Evolutionary conservation across 2,113 vertebrate species (phyloP), one percentile per base, ranked within the genome.

Genomic region (Elephantulus edwardii): DNA sequence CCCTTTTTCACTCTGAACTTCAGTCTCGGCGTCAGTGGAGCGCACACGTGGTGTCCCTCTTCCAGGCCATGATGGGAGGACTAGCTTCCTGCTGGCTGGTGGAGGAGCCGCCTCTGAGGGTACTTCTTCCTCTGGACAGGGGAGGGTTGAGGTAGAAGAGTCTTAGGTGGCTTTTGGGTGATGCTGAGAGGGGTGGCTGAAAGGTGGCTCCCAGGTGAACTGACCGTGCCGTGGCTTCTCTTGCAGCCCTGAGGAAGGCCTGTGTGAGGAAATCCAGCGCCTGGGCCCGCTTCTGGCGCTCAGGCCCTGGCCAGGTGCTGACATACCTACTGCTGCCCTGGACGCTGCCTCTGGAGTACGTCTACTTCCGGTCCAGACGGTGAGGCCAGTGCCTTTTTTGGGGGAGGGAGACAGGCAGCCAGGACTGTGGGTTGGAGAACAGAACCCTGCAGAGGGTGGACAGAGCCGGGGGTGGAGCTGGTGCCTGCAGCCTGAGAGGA

Each of bases 301-400:
- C 86, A 0, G 1, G 33, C 16, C 93, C 70, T 0, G 91, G 94
- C 6, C 26, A 8, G 74, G 16, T 0, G 0, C 68, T 96, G 42
- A 84, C 44, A 0, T 95, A 92, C 72, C 46, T 93, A 56, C 54
- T 93, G 48, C 77, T 95, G 72, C 94, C 96, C 20, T 93, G 11
- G 26, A 91, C 42, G 0, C 87, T 95, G 79, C 95, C 95, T 44
- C 66, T 95, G 0, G 46, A 95, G n/a, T 90, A 77, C 0, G 0
- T 52, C 71, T 96, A 92, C 83, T 88, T 91, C 76, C 46, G 26
- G 52, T 46, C 84, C 82, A 56, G 64, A 70, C 93, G 88, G 93
- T 93, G 33, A 93, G 95, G 8, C 11, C 20, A 3, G 22, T 26
- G n/a, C 8, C 4, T 7, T 50, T n/a, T 44, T 3, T 2, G 5